These are phyloP conservation scores for Heliconius congener DNA, from an alignment of 1,140 invertebrate species.

Conservation along the genomic window DNA sequence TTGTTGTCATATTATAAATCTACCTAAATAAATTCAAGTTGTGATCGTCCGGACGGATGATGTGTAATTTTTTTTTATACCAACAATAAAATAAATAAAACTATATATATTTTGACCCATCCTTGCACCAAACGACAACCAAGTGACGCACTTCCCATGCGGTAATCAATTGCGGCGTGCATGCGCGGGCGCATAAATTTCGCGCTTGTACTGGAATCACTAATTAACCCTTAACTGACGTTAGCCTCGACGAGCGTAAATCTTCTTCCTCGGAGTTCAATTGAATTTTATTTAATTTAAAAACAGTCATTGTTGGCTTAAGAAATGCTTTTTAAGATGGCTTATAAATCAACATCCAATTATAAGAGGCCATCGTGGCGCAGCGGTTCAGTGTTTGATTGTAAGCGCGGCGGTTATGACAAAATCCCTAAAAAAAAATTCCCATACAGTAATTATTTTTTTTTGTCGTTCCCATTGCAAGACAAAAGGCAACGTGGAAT, in stretches of 20 bases:
- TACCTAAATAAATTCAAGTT: too few relatives aligned
- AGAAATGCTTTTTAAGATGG: constrained; percentile 6
- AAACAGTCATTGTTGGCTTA: constrained; percentile 1
- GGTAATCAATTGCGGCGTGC: constrained; percentile 53
- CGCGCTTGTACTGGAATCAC: constrained; percentile 50
- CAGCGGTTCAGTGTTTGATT: background rate
- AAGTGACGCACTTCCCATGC: constrained; percentile 38
- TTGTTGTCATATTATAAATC: too few relatives aligned
- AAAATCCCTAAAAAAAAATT: background rate
- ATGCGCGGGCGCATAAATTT: constrained; percentile 55
- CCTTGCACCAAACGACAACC: constrained; percentile 34
- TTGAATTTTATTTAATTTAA: constrained; percentile 11
- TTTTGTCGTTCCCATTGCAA: too few relatives aligned
- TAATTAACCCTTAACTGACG: constrained; percentile 69
- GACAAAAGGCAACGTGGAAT: too few relatives aligned
- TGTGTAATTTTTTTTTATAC: too few relatives aligned
- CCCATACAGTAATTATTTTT: too few relatives aligned
- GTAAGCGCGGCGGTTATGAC: background rate
- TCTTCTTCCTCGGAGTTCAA: constrained; percentile 40
- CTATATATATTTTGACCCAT: background rate
- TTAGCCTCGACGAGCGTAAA: constrained; percentile 51
- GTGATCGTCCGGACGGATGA: too few relatives aligned
- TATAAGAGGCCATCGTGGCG: background rate
- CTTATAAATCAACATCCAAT: background rate
- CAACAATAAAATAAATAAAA: too few relatives aligned